Percentiles rank a stretch among this genome's conserved stretches.
Evolutionary conservation across 30 jellyfish, hydroid and myxozoan species (phyloP).

Genomic region (Turritopsis rubra): DNA sequence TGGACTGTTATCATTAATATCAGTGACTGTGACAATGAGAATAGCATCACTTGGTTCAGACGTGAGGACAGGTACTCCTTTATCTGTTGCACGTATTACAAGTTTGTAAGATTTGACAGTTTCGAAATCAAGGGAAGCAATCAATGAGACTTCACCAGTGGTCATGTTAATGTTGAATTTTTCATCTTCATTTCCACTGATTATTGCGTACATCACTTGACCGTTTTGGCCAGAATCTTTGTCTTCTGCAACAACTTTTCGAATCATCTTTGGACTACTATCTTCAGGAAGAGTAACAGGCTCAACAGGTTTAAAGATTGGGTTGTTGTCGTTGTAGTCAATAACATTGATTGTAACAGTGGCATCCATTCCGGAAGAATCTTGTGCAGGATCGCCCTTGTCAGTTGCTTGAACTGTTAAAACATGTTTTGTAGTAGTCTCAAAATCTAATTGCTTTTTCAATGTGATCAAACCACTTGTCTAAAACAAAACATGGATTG

Average conservation of each 20-base stretch:
- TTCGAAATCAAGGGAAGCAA: neutral
- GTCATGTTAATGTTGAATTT: neutral
- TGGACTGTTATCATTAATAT: conserved; percentile 14
- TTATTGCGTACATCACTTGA: conserved; percentile 1
- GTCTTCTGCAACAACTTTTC: conserved; percentile 14
- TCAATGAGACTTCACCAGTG: conserved; percentile 15
- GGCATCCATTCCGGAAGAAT: neutral
- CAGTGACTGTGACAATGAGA: neutral
- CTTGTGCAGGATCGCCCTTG: neutral
- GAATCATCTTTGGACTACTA: neutral
- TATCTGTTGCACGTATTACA: conserved; percentile 20
- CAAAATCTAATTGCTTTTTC: neutral
- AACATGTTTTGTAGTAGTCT: neutral
- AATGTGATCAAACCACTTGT: conserved; percentile 7
- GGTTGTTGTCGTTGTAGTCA: conserved; percentile 4
- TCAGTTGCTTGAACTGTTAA: neutral
- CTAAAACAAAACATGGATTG: neutral
- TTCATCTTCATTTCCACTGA: conserved; percentile 4
- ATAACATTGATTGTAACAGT: neutral
- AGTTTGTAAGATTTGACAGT: neutral
- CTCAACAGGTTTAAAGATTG: conserved; percentile 9
- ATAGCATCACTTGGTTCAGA: conserved; percentile 7
- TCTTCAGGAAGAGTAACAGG: conserved; percentile 11
- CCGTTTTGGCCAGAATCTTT: conserved; percentile 3
- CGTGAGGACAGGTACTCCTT: neutral